Percentiles rank a stretch among this genome's conserved stretches.
These are phyloP conservation scores for Mylabris phalerata DNA, from an alignment of 1,140 invertebrate genomes.

Conservation along the genomic window DNA sequence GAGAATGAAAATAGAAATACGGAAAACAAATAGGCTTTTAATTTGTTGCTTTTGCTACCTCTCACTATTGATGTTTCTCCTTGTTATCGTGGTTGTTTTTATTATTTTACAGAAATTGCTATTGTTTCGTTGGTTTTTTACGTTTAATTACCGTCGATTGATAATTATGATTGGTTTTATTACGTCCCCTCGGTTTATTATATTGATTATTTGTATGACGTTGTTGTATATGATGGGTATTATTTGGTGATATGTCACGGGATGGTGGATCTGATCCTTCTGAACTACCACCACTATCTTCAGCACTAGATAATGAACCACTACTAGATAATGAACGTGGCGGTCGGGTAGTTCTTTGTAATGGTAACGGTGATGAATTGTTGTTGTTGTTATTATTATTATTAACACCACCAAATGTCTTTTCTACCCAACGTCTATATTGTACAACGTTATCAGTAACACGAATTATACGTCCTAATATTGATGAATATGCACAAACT, in stretches of 20 bases:
- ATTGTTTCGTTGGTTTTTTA: slow-evolving; percentile 27
- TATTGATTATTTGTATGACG: slow-evolving; percentile 10
- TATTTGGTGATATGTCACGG: slow-evolving; percentile 36
- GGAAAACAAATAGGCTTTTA: background rate
- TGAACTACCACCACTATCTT: slow-evolving; percentile 37
- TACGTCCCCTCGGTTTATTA: slow-evolving; percentile 1
- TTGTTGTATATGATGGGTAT: slow-evolving; percentile 13
- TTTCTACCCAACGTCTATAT: slow-evolving; percentile 64
- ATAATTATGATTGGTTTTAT: slow-evolving; percentile 7
- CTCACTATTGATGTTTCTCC: background rate
- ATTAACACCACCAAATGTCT: slow-evolving; percentile 23
- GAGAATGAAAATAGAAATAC: background rate
- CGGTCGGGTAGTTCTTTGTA: slow-evolving; percentile 19
- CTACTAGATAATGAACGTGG: slow-evolving; percentile 37
- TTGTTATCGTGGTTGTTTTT: background rate
- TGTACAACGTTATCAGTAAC: slow-evolving; percentile 91
- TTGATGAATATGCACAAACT: slow-evolving; percentile 52
- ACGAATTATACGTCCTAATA: slow-evolving; percentile 82
- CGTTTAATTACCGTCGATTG: slow-evolving; percentile 21
- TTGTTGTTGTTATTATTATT: background rate
- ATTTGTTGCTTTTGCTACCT: background rate
- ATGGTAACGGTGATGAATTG: slow-evolving; percentile 11
- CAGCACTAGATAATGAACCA: slow-evolving; percentile 35
- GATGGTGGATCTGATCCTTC: slow-evolving; percentile 37
- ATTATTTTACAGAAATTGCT: slow-evolving; percentile 9